Evolutionary conservation across 2,113 vertebrate genomes (phyloP).

Genomic region (Antechinus stuartii): DNA sequence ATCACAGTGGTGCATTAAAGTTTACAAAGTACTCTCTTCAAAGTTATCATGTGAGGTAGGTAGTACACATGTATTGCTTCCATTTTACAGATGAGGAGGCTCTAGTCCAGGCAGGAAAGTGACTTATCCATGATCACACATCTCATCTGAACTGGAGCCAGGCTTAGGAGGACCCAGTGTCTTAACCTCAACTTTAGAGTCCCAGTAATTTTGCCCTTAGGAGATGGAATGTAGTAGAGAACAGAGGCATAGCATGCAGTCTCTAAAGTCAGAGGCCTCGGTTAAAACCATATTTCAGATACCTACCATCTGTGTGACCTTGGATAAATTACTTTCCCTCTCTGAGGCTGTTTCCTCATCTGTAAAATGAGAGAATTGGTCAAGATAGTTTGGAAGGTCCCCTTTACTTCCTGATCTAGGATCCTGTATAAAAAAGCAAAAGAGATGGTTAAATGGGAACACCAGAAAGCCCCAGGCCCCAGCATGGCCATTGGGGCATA

Average conservation of each 20-base stretch:
- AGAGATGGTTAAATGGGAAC: background rate
- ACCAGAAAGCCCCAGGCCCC: background rate
- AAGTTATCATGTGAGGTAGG: background rate
- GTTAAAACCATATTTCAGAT: background rate
- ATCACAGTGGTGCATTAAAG: background rate
- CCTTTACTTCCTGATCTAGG: background rate
- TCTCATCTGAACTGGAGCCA: background rate
- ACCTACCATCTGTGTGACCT: background rate
- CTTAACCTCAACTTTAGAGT: background rate
- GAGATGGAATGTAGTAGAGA: background rate
- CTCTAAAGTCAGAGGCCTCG: background rate
- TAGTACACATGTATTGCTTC: background rate
- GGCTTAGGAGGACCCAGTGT: background rate
- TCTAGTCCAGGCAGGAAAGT: background rate
- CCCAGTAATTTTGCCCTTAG: background rate
- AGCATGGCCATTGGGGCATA: slow-evolving; percentile 58
- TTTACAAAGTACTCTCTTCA: background rate
- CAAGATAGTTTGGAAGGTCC: background rate
- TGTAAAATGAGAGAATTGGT: background rate
- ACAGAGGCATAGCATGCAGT: background rate
- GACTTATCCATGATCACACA: background rate
- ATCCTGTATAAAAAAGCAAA: background rate
- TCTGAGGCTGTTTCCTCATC: background rate
- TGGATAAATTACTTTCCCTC: background rate
- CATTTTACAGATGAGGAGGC: background rate